A percentile compares a stretch with the other conserved stretches of the same genome.
Conservation (phyloP, 2,888 invertebrate species). For the Lithophane socia region DNA sequence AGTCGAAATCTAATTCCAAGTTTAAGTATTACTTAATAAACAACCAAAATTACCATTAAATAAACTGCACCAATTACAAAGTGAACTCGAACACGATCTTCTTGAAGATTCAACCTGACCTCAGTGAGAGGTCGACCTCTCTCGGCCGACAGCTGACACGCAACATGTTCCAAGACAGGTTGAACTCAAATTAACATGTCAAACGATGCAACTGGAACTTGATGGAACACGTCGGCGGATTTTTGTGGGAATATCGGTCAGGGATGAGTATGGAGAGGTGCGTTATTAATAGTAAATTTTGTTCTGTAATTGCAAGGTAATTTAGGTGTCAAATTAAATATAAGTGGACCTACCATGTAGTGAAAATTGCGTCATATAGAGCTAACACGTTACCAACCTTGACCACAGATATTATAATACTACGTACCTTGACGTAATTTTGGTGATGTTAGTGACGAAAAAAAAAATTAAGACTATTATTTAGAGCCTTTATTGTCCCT, state of each 20-base stretch:
- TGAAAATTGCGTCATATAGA: neutral
- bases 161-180: constrained; percentile 46
- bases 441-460: too few relatives aligned
- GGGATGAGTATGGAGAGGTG: constrained; percentile 27
- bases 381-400: accelerated
- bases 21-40: neutral
- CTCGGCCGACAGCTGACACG: constrained; percentile 31
- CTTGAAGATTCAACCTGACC: constrained; percentile 42
- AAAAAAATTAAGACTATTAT: too few relatives aligned
- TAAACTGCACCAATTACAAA: constrained; percentile 20
- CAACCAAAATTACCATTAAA: neutral
- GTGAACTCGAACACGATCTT: constrained; percentile 5
- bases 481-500: neutral
- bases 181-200: constrained; percentile 57
- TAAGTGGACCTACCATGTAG: neutral
- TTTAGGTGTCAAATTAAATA: constrained; percentile 18
- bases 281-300: neutral
- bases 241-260: constrained; percentile 47
- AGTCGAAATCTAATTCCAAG: neutral
- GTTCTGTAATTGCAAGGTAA: constrained; percentile 4
- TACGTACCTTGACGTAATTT: too few relatives aligned
- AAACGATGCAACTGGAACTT: constrained; percentile 35
- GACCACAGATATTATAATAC: too few relatives aligned
- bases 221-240: neutral
- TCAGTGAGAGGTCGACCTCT: constrained; percentile 46